Conservation (phyloP, 2,797 vertebrate species). For the Acipenser oxyrinchus region DNA sequence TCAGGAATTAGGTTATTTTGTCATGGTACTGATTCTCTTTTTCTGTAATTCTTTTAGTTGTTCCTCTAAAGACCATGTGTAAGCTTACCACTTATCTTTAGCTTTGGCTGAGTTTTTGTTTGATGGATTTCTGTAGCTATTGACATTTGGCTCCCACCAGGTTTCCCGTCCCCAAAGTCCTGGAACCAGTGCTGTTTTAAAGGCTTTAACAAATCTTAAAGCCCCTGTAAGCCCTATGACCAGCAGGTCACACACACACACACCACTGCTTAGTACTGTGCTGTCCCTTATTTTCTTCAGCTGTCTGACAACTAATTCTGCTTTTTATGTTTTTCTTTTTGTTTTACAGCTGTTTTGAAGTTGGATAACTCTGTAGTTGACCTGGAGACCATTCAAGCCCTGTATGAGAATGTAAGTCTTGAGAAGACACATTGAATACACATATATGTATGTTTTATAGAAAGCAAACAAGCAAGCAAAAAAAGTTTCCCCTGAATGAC, state of each 20-base stretch:
- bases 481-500: too few relatives aligned
- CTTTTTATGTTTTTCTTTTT: slow-evolving; percentile 21
- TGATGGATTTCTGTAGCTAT: slow-evolving; percentile 32
- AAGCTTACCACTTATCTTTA: slow-evolving; percentile 31
- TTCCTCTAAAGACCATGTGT: neutral
- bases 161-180: slow-evolving; percentile 17
- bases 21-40: slow-evolving; percentile 29
- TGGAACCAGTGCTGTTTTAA: slow-evolving; percentile 13
- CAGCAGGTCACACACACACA: slow-evolving; percentile 23
- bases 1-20: slow-evolving; percentile 32
- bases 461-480: too few relatives aligned
- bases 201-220: slow-evolving; percentile 26
- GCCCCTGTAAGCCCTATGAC: slow-evolving; percentile 20
- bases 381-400: slow-evolving; percentile 90
- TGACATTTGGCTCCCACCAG: slow-evolving; percentile 29
- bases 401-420: slow-evolving; percentile 94
- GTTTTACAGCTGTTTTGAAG: slow-evolving; percentile 78
- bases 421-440: too few relatives aligned
- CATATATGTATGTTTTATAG: too few relatives aligned
- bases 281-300: slow-evolving; percentile 23
- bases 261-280: slow-evolving; percentile 21
- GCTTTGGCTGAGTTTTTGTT: slow-evolving; percentile 26
- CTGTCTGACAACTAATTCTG: too few relatives aligned
- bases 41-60: slow-evolving; percentile 35
- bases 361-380: slow-evolving; percentile 94